Conservation (phyloP, 2,797 vertebrate genomes). For the Girardinus metallicus region DNA sequence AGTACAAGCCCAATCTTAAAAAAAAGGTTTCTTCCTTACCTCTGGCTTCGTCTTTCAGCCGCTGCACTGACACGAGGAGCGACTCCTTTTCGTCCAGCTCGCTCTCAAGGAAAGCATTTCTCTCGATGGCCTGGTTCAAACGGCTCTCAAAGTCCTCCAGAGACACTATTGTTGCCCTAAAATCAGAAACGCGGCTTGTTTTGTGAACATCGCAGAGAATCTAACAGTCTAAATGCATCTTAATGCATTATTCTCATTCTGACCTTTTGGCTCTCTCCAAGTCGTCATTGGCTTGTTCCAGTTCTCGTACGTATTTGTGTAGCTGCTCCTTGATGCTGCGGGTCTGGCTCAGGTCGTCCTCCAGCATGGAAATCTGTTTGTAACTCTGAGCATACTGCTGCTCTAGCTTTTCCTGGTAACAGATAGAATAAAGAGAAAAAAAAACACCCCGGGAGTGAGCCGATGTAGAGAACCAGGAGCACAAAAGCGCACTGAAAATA, state of each 20-base stretch:
- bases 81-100: constrained; percentile 99
- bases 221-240: neutral
- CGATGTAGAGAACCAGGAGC: neutral
- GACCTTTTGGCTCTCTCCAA: constrained; percentile 97
- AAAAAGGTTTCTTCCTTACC: constrained; percentile 73
- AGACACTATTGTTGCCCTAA: constrained; percentile 96
- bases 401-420: constrained; percentile 93
- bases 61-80: constrained; percentile 94
- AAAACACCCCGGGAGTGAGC: neutral
- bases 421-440: constrained; percentile 18
- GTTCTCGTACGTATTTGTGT: constrained; percentile 95
- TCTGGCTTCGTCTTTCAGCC: constrained; percentile 97
- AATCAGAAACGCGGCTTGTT: constrained; percentile 12
- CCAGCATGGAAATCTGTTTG: constrained; percentile 93
- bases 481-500: constrained; percentile 9
- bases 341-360: constrained; percentile 95
- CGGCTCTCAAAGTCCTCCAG: constrained; percentile 98
- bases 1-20: neutral
- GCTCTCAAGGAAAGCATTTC: constrained; percentile 98
- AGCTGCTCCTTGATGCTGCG: constrained; percentile 96
- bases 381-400: constrained; percentile 97
- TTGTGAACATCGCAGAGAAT: neutral
- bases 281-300: constrained; percentile 98
- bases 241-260: constrained; percentile 11
- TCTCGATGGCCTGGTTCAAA: constrained; percentile 97